These are phyloP conservation scores for Rhabdophis nuchalis DNA, from an alignment of 2,797 vertebrate species.

Conservation along the genomic window DNA sequence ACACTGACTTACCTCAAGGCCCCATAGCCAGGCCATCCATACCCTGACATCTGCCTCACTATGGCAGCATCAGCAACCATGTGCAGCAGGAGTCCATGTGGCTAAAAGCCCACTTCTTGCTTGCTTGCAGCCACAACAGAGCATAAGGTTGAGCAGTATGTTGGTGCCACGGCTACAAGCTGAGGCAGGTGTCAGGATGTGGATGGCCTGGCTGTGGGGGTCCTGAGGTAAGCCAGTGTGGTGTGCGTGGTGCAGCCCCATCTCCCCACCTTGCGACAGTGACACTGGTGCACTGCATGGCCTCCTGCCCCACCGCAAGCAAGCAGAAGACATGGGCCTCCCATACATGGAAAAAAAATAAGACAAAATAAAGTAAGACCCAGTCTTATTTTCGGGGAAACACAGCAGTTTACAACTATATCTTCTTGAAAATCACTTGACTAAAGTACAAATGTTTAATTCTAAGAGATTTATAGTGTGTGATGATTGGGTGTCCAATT, in stretches of 20 bases:
- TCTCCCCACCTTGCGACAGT: neutral
- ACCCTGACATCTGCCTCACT: no score
- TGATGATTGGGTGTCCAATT: neutral
- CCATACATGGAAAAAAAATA: neutral
- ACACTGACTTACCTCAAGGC: no score
- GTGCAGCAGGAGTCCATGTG: no score
- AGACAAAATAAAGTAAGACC: neutral
- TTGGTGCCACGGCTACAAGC: no score
- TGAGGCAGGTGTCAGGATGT: no score
- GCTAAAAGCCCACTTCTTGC: no score
- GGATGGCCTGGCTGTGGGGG: no score
- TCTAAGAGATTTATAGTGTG: neutral
- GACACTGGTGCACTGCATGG: fast-evolving
- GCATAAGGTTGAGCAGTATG: no score
- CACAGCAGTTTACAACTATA: neutral
- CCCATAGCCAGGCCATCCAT: no score
- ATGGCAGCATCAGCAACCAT: no score
- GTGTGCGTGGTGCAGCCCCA: neutral
- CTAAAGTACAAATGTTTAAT: neutral
- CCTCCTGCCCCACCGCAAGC: neutral
- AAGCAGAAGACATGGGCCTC: neutral
- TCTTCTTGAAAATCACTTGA: neutral
- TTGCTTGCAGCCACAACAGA: no score
- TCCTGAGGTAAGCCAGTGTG: no score
- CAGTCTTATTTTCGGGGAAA: neutral